Base-by-base conservation (phyloP, 2,888 invertebrate species). In the Conops quadrifasciatus region DNA sequence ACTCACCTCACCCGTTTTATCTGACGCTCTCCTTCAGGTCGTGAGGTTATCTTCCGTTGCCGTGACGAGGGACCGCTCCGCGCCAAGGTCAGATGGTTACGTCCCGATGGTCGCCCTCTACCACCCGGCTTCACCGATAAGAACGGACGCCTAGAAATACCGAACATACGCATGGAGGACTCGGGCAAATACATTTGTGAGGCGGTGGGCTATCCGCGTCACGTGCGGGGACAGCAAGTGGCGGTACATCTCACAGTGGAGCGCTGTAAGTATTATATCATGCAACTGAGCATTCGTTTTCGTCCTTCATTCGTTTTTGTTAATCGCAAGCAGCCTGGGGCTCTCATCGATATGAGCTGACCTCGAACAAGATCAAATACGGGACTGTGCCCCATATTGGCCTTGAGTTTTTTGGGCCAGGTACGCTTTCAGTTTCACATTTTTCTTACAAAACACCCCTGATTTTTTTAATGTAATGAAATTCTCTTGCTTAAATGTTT, bases 41-140 rank as follows among this genome's bases (percentile, higher is more conserved):
- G 94, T 56, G 96, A 96, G 85, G 96, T 96, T 51, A 94, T 96
- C 47, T 94, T 97, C 89, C 93, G 93, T 86, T 97, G 97, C 82
- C 92, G 96, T 76, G 96, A 96, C 80, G 95, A 95, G 86, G 94
- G 97, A n/a, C 89, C 89, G 0, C 83, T 89, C 0, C 89, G 95
- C 69, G 92, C 93, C 2, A 88, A 88, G 66, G 94, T 96, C 5
- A 89, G 89, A 47, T 95, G 94, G 93, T 82, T 89, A 0, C 89
- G 93, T 67, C 92, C 91, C 60, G 91, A 91, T 67, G 91, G 92
- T 43, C 87, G 88, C 69, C 90, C 92, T 0, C 84, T 97, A 66
- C 96, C 95, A 43, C 87, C 90, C 0, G 93, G 92, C n/a, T 91
- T 92, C n/a, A 88, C 87, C 0, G 93, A 94, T 77, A 82, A 87